phyloP scores from a whole-genome alignment of 2,797 vertebrate genomes.

The Tangara arthus region DNA sequence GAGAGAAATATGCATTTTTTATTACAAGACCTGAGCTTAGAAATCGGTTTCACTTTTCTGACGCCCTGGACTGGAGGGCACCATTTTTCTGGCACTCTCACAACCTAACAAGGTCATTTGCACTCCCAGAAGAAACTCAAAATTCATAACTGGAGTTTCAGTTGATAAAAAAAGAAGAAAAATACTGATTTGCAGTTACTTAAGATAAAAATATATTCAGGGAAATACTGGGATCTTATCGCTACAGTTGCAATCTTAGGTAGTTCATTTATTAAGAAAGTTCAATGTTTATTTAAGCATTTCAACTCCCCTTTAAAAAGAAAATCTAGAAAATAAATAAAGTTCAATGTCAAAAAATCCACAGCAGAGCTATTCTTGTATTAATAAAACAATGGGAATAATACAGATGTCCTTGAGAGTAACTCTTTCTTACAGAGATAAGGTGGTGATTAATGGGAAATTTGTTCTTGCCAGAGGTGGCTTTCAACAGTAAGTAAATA shows the following conservation, averaged over 20 bases:
- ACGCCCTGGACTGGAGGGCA: background rate
- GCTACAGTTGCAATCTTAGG: background rate
- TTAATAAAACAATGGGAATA: constrained; percentile 55
- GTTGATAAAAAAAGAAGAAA: background rate
- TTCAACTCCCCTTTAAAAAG: background rate
- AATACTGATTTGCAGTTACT: background rate
- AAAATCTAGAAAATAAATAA: background rate
- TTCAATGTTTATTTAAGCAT: background rate
- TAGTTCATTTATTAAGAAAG: background rate
- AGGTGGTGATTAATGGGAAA: constrained; percentile 65
- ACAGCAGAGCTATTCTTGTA: background rate
- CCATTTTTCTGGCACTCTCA: background rate
- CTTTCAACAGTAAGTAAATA: constrained; percentile 58
- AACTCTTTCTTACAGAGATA: constrained; percentile 60
- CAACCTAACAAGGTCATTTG: background rate
- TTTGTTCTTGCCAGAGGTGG: constrained; percentile 66
- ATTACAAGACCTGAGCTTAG: background rate
- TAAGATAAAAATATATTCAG: background rate
- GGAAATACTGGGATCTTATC: background rate
- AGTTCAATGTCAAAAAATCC: background rate
- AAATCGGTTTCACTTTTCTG: background rate
- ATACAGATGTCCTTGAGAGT: constrained; percentile 60
- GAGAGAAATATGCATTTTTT: background rate
- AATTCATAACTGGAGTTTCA: background rate
- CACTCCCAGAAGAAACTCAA: background rate